Base-by-base conservation (phyloP, 2,113 vertebrate genomes). In the Pedionomus torquatus region DNA sequence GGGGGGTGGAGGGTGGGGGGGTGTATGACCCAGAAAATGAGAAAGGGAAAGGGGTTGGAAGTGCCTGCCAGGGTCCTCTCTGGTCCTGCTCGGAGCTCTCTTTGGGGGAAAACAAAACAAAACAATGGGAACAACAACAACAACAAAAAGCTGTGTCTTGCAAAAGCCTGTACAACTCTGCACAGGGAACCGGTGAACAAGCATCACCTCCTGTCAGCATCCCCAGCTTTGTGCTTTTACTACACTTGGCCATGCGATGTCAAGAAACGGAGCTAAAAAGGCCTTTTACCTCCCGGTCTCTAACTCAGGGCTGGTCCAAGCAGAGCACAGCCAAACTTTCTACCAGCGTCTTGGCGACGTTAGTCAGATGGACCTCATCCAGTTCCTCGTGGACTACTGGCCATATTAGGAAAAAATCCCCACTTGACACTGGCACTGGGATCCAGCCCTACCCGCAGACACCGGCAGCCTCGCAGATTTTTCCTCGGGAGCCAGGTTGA, bases 391-490 rank as follows among this genome's bases (percentile, higher is more conserved):
- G 94, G 87, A 92, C 89, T 89, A 58, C 96, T 85, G 92, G 71
- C 90, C 90, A 76, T 87, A 91, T 87, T 93, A 93, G 93, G 95
- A 89, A 95, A 91, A 96, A 89, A 84, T 79, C 91, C 64, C 86
- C 93, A 90, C 85, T 90, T 91, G 93, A 70, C 2, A 33, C 4
- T 60, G 61, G 90, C 78, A 68, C 44, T 0, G 23, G 35, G 84
- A 75, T 63, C 74, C 85, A 92, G 90, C 68, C 60, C 66, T 6
- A 11, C 3, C 70, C 51, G 13, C 90, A 92, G 89, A 52, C 91
- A 94, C 39, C 48, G 0, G 60, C 87, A 85, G 46, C 58, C 8
- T 9, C 69, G 30, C 74, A 54, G 90, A 66, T 25, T 41, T 17
- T 28, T 63, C 72, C 72, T 64, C 2, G 3, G 61, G 26, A 91